phyloP scores from a whole-genome alignment of 1,140 invertebrate species.

The honey bee (Apis mellifera) region DNA sequence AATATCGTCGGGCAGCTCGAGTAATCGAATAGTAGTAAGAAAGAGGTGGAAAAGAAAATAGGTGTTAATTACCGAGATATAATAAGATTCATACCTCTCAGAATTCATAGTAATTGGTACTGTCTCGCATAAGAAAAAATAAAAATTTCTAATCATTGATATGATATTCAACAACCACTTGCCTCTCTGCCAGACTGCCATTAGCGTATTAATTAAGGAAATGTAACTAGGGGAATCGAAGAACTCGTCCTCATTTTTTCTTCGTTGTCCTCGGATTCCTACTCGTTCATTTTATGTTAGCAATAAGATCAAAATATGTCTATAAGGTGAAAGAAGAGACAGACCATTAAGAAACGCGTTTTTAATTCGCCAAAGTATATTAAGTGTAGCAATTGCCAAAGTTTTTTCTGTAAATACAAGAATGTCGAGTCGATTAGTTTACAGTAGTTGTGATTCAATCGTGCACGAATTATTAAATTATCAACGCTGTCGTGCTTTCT shows the following conservation, averaged over 20 bases:
- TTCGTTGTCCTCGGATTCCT: conserved; percentile 9
- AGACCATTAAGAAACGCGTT: conserved; percentile 15
- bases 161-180: conserved; percentile 55
- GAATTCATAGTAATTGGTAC: neutral
- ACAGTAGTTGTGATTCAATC: neutral
- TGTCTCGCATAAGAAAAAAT: neutral
- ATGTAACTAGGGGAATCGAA: conserved; percentile 32
- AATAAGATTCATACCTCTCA: neutral
- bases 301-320: conserved; percentile 25
- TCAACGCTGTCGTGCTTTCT: neutral
- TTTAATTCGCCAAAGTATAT: conserved; percentile 56
- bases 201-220: conserved; percentile 58
- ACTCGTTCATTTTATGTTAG: conserved; percentile 31
- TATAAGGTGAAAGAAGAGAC: conserved; percentile 13
- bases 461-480: conserved; percentile 19
- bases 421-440: conserved; percentile 1
- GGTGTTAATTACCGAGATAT: neutral
- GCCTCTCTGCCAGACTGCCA: conserved; percentile 70
- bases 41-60: neutral
- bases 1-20: conserved; percentile 72
- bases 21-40: conserved; percentile 5
- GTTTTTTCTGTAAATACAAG: conserved; percentile 62
- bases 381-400: conserved; percentile 65
- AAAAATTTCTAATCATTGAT: conserved; percentile 9
- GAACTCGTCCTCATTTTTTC: conserved; percentile 8